phyloP scores from a whole-genome alignment of 2,888 invertebrate genomes.

The Matsumyia berberina region DNA sequence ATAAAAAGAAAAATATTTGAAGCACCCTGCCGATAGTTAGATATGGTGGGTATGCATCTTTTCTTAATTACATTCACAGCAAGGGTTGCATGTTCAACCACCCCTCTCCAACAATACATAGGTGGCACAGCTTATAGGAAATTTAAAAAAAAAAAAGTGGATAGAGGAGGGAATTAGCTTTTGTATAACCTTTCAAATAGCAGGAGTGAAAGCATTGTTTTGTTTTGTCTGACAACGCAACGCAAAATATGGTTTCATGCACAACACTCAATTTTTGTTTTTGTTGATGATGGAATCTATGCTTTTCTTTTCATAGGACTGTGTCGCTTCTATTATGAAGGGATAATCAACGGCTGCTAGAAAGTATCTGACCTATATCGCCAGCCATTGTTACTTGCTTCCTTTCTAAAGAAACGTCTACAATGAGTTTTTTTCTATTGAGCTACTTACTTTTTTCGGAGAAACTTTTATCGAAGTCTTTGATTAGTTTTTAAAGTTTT shows the following conservation, averaged over 20 bases:
- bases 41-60: neutral
- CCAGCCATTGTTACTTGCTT: slow-evolving; percentile 11
- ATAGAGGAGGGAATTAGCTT: neutral
- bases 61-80: slow-evolving; percentile 28
- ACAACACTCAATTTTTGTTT: slow-evolving; percentile 43
- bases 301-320: neutral
- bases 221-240: slow-evolving; percentile 39
- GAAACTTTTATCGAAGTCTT: no score
- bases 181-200: slow-evolving; percentile 24
- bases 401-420: slow-evolving; percentile 16
- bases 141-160: neutral
- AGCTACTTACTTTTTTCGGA: no score
- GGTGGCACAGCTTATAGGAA: slow-evolving; percentile 32
- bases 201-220: slow-evolving; percentile 44
- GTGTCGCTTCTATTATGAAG: neutral
- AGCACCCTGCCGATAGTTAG: slow-evolving; percentile 18
- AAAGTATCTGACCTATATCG: slow-evolving; percentile 20
- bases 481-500: no score
- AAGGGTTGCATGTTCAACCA: slow-evolving; percentile 26
- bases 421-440: slow-evolving; percentile 9
- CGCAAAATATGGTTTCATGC: slow-evolving; percentile 49
- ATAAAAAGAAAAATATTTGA: neutral
- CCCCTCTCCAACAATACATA: slow-evolving; percentile 54
- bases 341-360: slow-evolving; percentile 37
- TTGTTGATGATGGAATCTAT: slow-evolving; percentile 25